Evolutionary conservation across 2,797 vertebrate genomes (phyloP), one percentile per base, ranked within the genome.

Genomic region (Streptopelia turtur): DNA sequence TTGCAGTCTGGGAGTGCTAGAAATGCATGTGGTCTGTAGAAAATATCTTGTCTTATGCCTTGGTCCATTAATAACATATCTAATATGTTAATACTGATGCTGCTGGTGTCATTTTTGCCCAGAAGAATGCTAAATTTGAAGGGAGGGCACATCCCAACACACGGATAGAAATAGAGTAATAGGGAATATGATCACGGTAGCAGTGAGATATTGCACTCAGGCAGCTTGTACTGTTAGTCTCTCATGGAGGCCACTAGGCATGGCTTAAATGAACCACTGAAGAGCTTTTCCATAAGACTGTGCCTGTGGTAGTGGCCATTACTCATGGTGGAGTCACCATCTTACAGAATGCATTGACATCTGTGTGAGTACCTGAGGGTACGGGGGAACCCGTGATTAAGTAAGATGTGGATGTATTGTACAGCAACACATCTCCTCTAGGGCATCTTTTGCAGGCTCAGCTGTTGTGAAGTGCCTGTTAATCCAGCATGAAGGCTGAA

Each of bases 351-450:
- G 0, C 3, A 5, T 68, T 92, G 96, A 94, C 94, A 93, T 96
- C 93, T 96, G 93, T 80, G 72, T 23, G 47, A 75, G 90, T 89
- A 96, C 96, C 96, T 94, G 90, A 93, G 95, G 95, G 86, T 93
- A 89, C 23, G 16, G 88, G 88, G 91, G 86, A 95, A 83, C 78
- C 83, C 16, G 0, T 93, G 95, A 89, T 93, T 94, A 78, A 90
- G 83, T 83, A 95, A 89, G 81, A 91, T 89, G 88, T 55, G 93
- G 61, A 77, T 95, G 90, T 83, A 57, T 95, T 85, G 78, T 92
- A 52, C 74, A 81, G 86, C 41, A 64, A 65, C 86, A 24, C 9
- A 50, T 49, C 91, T 95, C 90, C 93, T 96, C 78, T 85, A 85
- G 86, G 90, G 86, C 91, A 89, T 78, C 83, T 87, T 91, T 90